Evolutionary conservation across 2,888 invertebrate genomes (phyloP).

Genomic region (Malachius bipustulatus): DNA sequence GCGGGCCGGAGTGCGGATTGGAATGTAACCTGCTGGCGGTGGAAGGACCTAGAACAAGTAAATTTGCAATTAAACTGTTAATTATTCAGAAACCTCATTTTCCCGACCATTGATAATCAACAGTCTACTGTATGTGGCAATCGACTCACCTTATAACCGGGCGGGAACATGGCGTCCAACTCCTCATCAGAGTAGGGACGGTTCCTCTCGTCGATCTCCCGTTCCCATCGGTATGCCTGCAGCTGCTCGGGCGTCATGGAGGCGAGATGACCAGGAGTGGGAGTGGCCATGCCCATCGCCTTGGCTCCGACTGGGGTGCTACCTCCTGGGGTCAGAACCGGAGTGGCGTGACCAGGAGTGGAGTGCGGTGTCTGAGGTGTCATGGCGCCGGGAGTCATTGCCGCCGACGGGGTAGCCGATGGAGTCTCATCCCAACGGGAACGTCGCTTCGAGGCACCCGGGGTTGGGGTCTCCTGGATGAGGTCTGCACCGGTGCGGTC

Average conservation of each 20-base stretch:
- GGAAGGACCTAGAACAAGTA: constrained; percentile 19
- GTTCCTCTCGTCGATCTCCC: constrained; percentile 97
- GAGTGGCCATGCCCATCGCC: constrained; percentile 98
- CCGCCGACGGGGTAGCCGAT: constrained; percentile 48
- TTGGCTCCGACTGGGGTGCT: constrained; percentile 82
- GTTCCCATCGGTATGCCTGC: constrained; percentile 96
- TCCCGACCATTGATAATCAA: no score
- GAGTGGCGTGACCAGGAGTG: constrained; percentile 53
- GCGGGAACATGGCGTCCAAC: constrained; percentile 92
- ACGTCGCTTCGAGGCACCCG: constrained; percentile 86
- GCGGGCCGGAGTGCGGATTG: constrained; percentile 92
- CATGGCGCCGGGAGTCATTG: constrained; percentile 47
- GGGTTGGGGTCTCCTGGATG: constrained; percentile 82
- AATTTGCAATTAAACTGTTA: no score
- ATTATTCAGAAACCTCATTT: no score
- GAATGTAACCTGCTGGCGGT: constrained; percentile 62
- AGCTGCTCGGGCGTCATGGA: constrained; percentile 99
- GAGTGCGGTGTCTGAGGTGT: constrained; percentile 58
- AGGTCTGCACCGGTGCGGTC: constrained; percentile 58
- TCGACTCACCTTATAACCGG: constrained; percentile 97
- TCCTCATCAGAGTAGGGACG: constrained; percentile 95
- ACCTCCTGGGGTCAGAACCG: constrained; percentile 67
- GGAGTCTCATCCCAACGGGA: constrained; percentile 99
- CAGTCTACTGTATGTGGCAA: no score
- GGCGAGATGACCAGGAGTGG: constrained; percentile 89